phyloP scores from a whole-genome alignment of 2,888 invertebrate species.

The Dryobotodes eremita region DNA sequence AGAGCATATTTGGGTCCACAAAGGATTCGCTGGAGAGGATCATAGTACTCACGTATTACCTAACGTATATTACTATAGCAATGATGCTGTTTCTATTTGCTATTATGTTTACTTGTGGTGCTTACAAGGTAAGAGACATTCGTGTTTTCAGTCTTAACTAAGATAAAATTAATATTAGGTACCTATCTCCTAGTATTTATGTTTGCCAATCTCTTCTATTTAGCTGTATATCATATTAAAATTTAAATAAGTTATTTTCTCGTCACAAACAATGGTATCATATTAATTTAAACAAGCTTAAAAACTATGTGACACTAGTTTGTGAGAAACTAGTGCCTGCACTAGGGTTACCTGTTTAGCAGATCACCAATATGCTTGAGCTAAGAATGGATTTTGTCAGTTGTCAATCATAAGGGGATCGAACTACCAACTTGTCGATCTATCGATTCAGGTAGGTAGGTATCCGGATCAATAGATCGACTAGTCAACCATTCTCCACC shows the following conservation, averaged over 20 bases:
- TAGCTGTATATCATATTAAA: neutral
- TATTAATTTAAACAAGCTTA: too few relatives aligned
- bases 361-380: neutral
- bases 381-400: neutral
- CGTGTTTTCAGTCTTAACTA: neutral
- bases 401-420: neutral
- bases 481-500: neutral
- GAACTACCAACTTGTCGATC: neutral
- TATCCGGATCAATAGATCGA: neutral
- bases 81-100: constrained; percentile 81
- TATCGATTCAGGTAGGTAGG: neutral
- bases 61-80: constrained; percentile 80
- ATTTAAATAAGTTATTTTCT: too few relatives aligned
- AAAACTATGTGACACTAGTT: too few relatives aligned
- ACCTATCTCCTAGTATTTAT: neutral
- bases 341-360: too few relatives aligned
- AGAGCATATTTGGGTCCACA: constrained; percentile 82
- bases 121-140: constrained; percentile 79
- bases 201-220: neutral
- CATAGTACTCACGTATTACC: constrained; percentile 81
- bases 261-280: too few relatives aligned
- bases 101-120: constrained; percentile 82
- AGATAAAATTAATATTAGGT: neutral
- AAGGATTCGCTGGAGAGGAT: constrained; percentile 78
- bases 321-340: too few relatives aligned